Conservation (phyloP, 2,888 invertebrate genomes). For the Escarpia spicata region DNA sequence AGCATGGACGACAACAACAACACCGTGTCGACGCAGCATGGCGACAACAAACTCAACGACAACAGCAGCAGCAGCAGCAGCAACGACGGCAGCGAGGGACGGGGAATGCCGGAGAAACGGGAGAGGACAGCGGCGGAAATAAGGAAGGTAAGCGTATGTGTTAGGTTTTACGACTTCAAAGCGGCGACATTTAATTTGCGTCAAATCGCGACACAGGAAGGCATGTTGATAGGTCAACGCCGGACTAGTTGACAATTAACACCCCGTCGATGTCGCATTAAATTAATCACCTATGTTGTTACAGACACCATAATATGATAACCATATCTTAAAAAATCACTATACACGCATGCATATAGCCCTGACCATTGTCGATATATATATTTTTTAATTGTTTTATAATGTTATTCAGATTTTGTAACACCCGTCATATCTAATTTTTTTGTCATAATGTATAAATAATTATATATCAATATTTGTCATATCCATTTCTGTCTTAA, state of each 20-base stretch:
- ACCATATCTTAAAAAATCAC: no score
- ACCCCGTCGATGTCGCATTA: background rate
- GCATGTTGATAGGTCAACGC: background rate
- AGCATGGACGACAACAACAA: constrained; percentile 16
- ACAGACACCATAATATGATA: no score
- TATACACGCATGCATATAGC: no score
- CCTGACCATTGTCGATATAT: no score
- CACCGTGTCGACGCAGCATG: background rate
- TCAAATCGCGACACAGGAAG: background rate
- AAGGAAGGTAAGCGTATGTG: background rate
- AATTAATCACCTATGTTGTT: background rate
- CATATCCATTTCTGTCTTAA: background rate
- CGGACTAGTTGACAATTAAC: background rate
- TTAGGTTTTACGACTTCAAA: background rate
- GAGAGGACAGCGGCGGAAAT: background rate
- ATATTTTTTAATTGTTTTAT: no score
- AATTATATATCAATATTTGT: background rate
- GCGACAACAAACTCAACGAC: background rate
- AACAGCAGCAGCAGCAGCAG: background rate
- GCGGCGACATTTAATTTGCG: background rate
- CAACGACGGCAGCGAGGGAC: background rate
- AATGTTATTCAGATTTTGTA: background rate
- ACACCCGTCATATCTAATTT: background rate
- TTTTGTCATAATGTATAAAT: background rate
- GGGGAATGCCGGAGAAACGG: background rate